A percentile compares a stretch with the other conserved stretches of the same genome.
phyloP scores from a whole-genome alignment of 2,888 invertebrate genomes.

The Philhelius pedissequus region DNA sequence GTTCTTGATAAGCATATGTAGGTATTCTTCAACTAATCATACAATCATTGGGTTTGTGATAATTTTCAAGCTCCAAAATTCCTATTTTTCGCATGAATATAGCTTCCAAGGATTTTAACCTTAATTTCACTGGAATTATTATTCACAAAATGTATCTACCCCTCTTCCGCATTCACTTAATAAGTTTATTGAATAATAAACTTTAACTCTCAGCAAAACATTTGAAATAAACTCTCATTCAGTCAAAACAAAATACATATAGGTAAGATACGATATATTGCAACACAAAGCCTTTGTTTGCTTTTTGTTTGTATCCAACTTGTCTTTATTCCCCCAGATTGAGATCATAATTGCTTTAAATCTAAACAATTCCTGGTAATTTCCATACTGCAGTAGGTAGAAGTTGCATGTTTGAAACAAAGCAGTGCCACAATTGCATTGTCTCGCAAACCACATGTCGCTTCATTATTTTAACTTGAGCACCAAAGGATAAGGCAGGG shows the following conservation, averaged over 20 bases:
- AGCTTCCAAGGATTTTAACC: not conserved
- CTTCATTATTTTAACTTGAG: not conserved
- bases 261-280: too few relatives aligned
- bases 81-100: not conserved
- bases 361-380: conserved; percentile 8
- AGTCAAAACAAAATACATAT: not conserved
- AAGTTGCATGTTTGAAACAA: not conserved
- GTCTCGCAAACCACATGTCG: conserved; percentile 11
- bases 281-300: not conserved
- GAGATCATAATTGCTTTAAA: not conserved
- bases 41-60: not conserved
- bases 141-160: too few relatives aligned
- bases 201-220: not conserved
- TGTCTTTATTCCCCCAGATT: not conserved
- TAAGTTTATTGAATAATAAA: too few relatives aligned
- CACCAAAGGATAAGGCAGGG: not conserved
- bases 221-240: not conserved
- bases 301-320: not conserved
- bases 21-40: not conserved
- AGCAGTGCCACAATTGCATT: not conserved
- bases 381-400: not conserved
- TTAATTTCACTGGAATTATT: not conserved
- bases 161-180: too few relatives aligned
- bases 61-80: not conserved
- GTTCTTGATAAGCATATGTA: not conserved